Conservation (phyloP, 2,888 invertebrate species). For the Serripes groenlandicus region DNA sequence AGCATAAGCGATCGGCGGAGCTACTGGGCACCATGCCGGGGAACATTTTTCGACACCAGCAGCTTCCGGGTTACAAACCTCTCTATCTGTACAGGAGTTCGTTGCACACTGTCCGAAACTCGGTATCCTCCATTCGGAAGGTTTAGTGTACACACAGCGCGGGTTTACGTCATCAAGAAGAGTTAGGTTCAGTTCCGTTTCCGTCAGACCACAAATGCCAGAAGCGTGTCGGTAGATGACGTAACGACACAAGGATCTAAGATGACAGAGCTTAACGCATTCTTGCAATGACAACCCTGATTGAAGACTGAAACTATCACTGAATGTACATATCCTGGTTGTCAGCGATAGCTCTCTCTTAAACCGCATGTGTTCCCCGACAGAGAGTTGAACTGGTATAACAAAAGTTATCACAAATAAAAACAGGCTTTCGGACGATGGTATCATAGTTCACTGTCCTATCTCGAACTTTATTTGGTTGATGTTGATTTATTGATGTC, state of each 20-base stretch:
- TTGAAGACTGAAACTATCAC: not conserved
- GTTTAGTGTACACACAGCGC: not conserved
- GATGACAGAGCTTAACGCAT: constrained; percentile 1
- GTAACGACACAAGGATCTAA: not conserved
- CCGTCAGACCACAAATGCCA: not conserved
- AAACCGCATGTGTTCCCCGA: not conserved
- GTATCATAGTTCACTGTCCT: no score
- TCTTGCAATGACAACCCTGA: not conserved
- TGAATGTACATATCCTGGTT: not conserved
- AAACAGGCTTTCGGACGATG: no score
- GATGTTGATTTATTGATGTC: no score
- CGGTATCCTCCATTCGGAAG: not conserved
- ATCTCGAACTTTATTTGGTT: no score
- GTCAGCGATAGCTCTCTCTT: not conserved
- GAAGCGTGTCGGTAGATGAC: not conserved
- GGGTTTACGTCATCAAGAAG: not conserved
- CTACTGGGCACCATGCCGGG: not conserved
- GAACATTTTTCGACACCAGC: not conserved
- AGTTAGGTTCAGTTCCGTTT: not conserved
- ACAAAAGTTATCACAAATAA: no score
- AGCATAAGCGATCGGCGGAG: not conserved
- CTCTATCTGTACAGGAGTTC: constrained; percentile 9
- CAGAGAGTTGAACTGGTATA: no score
- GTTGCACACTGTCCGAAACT: constrained; percentile 4
- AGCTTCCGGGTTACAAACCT: not conserved